Evolutionary conservation across 1,140 invertebrate genomes (phyloP), one percentile per base, ranked within the genome.

Genomic region (Varroa destructor): DNA sequence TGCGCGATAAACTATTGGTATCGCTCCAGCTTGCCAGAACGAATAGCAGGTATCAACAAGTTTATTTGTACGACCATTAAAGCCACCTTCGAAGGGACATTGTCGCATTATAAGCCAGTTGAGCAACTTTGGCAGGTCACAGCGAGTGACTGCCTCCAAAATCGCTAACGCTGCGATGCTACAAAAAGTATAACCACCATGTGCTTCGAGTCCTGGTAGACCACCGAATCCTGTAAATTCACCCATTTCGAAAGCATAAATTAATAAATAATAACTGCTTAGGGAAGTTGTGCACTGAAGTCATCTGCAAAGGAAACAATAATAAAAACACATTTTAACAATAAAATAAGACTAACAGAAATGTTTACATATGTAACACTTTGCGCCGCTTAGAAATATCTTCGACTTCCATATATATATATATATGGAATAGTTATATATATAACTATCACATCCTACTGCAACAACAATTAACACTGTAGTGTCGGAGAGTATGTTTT

Each of bases 151-250:
- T 78, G 87, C 85, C 74, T 87, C 86, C 80, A 97, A 93, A 83
- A 93, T 97, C 74, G 87, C 85, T 14, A 99, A 82, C 2, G 89
- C 84, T 61, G 95, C 92, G 55, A 98, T 82, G 8, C 89, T 94
- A 85, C 96, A 99, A 81, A 93, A 98, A 5, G 94, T 88, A 81
- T 99, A 98, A 40, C 96, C 96, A 5, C 96, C 96, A 83, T 99
- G 96, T 37, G 96, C 96, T 82, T 99, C 96, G 84, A 93, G 87
- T 12, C 90, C 91, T 36, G 94, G 95, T 77, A 84, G 87, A 0
- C 93, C 94, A 70, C 88, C 89, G 84, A 99, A 99, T 0, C 96
- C 96, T 87, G 73, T 55, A 64, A 61, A 61, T 54, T 76, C 43
- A 58, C 61, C 43, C 1, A 71, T 37, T 25, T 51, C 46, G 8